Evolutionary conservation across 2,888 invertebrate species (phyloP), one percentile per base, ranked within the genome.

Genomic region (Eupithecia subfuscata): DNA sequence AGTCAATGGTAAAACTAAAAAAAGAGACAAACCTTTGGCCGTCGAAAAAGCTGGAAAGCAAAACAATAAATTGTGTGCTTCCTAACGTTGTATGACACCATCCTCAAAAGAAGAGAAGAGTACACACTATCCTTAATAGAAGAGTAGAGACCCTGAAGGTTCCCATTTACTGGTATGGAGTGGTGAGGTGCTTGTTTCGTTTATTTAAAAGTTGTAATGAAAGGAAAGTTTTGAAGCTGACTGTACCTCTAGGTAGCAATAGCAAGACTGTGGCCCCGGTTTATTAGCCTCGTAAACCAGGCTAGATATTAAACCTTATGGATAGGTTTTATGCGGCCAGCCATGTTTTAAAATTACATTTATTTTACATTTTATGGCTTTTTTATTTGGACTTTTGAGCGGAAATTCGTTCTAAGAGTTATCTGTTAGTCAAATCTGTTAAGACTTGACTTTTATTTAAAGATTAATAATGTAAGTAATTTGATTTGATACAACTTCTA

Each of bases 231-330:
- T 67, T 73, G 68, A 9, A 40, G 7, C 16, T 43, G 43, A 68
- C 68, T 43, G 68, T 68, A 67, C 67, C 37, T 22, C 12, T 22
- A 45, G 52, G 70, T 70, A 56, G 71, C 52, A 22, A 56, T 56
- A 18, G 52, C 74, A 72, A 40, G 71, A 37, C 68, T 40, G 40
- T 43, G 68, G 22, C n/a, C 73, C 69, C 75, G 83, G 74, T 91
- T 91, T 90, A 92, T 84, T 89, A 85, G 80, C 78, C 84, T 88
- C 90, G 86, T 91, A 91, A 91, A 91, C 86, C 88, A 87, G 87
- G 87, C 84, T 86, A 87, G 88, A 90, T 90, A 89, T 89, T 88
- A 85, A 86, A 88, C 69, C 72, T 72, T 48, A 71, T 37, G 63
- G 68, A 68, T 68, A 68, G 68, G 25, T 43, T 40, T 68, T 45